Conservation (phyloP, 37 sponge, comb jelly and placozoan species). For the Bolinopsis microptera region DNA sequence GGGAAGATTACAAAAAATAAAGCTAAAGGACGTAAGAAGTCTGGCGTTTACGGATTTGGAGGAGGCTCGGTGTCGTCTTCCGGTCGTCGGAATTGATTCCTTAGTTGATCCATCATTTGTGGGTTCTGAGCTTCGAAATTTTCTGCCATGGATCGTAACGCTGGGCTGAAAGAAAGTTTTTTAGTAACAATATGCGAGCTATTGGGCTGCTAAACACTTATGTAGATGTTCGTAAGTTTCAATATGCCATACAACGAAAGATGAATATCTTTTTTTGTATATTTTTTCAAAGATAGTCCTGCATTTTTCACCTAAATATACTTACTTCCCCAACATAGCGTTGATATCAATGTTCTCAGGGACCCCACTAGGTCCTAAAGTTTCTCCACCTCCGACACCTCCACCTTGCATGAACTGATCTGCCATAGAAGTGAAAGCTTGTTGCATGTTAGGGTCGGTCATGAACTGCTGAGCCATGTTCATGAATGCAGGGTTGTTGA, state of each 20-base stretch:
- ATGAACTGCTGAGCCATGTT: conserved; percentile 66
- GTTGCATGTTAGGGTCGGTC: conserved; percentile 62
- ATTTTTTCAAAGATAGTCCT: not conserved
- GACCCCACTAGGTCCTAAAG: not conserved
- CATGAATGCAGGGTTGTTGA: conserved; percentile 66
- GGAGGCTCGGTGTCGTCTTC: conserved; percentile 16
- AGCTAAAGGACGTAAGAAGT: too few species aligned
- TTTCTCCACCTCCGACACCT: not conserved
- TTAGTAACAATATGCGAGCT: too few species aligned
- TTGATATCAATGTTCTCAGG: conserved; percentile 45
- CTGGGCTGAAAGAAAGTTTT: conserved; percentile 27
- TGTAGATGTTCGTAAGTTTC: too few species aligned
- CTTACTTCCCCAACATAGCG: conserved; percentile 61
- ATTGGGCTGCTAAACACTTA: too few species aligned
- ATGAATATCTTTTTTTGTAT: too few species aligned
- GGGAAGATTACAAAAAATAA: too few species aligned
- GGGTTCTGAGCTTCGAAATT: conserved; percentile 63
- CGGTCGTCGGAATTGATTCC: conserved; percentile 41
- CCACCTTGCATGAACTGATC: conserved; percentile 50
- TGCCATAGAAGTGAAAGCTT: not conserved
- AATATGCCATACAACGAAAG: too few species aligned
- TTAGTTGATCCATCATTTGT: not conserved
- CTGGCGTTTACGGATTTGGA: not conserved
- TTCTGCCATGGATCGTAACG: conserved; percentile 28
- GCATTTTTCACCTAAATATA: too few species aligned